Conservation (phyloP, 2,797 vertebrate species). For the Eurystomus glaucurus region DNA sequence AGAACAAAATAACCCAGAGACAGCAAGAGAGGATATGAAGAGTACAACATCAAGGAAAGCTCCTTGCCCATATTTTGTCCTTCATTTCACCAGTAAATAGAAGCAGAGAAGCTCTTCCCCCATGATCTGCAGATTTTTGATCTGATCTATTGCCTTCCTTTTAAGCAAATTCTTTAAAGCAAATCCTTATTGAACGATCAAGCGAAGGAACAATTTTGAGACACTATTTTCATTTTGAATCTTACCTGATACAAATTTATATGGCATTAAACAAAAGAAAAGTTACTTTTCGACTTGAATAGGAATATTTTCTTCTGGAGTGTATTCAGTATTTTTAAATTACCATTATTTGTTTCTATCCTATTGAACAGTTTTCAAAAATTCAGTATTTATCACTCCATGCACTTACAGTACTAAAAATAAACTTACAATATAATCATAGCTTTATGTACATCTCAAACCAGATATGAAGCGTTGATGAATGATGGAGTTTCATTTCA, state of each 20-base stretch:
- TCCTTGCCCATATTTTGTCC: background rate
- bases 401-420: background rate
- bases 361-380: background rate
- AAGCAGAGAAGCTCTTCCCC: background rate
- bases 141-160: too few relatives aligned
- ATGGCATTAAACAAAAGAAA: slow-evolving; percentile 1
- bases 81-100: background rate
- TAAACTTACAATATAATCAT: background rate
- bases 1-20: background rate
- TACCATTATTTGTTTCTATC: background rate
- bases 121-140: background rate
- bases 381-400: background rate
- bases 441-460: background rate
- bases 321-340: background rate
- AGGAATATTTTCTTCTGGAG: background rate
- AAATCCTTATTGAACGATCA: background rate
- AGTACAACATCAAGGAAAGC: background rate
- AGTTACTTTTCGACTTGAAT: background rate
- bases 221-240: slow-evolving; percentile 51
- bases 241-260: slow-evolving; percentile 48
- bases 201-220: slow-evolving; percentile 13
- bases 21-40: background rate
- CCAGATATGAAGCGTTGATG: background rate
- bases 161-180: background rate
- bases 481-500: background rate